Conservation (phyloP, 2,113 vertebrate genomes). For the Leuciscus idus region DNA sequence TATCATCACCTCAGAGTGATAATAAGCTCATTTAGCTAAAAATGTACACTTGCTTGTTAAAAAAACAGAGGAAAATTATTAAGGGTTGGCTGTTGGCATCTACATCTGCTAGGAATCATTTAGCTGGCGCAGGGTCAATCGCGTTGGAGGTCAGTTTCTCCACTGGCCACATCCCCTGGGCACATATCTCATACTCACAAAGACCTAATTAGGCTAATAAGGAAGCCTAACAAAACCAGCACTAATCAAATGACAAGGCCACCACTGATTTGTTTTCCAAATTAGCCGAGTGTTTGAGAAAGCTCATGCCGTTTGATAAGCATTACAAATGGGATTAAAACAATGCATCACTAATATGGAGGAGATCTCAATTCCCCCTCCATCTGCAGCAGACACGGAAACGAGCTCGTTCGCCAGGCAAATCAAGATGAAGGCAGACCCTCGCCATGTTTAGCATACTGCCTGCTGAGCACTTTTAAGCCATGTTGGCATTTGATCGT, state of each 20-base stretch:
- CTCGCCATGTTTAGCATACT: conserved; percentile 36
- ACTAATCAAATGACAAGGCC: conserved; percentile 73
- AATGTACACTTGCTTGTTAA: conserved; percentile 5
- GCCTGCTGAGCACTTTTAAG: conserved; percentile 45
- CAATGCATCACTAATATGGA: conserved; percentile 71
- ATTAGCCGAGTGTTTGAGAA: conserved; percentile 71
- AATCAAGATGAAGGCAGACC: conserved; percentile 39
- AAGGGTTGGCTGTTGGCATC: conserved; percentile 33
- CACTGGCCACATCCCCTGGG: conserved; percentile 24
- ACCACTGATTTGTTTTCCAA: conserved; percentile 74
- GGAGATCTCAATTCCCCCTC: conserved; percentile 48
- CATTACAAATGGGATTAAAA: conserved; percentile 74
- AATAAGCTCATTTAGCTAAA: conserved; percentile 25
- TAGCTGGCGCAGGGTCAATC: conserved; percentile 37
- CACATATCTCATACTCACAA: conserved; percentile 44
- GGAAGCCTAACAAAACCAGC: conserved; percentile 66
- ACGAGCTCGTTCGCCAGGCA: conserved; percentile 14
- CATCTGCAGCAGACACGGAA: conserved; percentile 51
- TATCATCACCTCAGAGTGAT: background rate
- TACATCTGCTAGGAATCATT: conserved; percentile 29
- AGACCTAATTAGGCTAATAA: conserved; percentile 73
- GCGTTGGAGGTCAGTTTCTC: conserved; percentile 43
- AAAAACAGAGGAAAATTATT: conserved; percentile 14
- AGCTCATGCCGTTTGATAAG: conserved; percentile 70
- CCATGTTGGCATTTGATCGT: conserved; percentile 35